A percentile compares a stretch with the other conserved stretches of the same genome.
Evolutionary conservation across 1,140 invertebrate genomes (phyloP).

Genomic region (Hypothenemus hampei): DNA sequence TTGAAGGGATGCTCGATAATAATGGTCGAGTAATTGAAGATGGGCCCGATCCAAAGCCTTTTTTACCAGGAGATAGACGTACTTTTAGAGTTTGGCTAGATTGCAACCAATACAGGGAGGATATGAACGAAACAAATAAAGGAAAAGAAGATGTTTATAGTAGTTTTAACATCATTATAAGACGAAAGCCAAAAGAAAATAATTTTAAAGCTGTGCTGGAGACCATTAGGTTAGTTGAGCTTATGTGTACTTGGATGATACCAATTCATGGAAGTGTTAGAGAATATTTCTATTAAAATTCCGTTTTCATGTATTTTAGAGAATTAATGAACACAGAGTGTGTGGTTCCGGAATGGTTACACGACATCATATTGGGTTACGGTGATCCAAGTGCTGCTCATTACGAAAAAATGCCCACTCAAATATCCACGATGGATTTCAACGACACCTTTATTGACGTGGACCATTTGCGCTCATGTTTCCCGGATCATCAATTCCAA

Average conservation of each 20-base stretch:
- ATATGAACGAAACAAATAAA: slow-evolving; percentile 78
- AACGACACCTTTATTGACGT: slow-evolving; percentile 96
- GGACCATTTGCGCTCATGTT: slow-evolving; percentile 81
- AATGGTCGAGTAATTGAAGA: slow-evolving; percentile 97
- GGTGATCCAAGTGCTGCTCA: slow-evolving; percentile 94
- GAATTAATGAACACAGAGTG: slow-evolving; percentile 99
- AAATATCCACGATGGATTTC: slow-evolving; percentile 82
- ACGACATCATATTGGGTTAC: slow-evolving; percentile 96
- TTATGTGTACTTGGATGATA: too few relatives aligned
- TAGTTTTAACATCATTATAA: slow-evolving; percentile 94
- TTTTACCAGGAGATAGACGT: slow-evolving; percentile 80
- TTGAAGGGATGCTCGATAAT: slow-evolving; percentile 97
- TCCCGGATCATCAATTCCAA: slow-evolving; percentile 75
- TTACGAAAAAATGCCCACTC: slow-evolving; percentile 81
- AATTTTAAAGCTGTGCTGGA: slow-evolving; percentile 99
- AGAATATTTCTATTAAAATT: not conserved
- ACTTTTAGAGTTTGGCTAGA: slow-evolving; percentile 94
- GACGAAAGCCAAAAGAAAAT: slow-evolving; percentile 98
- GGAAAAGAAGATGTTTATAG: slow-evolving; percentile 61
- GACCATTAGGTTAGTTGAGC: slow-evolving; percentile 84
- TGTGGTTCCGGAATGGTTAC: slow-evolving; percentile 97
- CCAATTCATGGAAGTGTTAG: slow-evolving; percentile 83
- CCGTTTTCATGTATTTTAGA: not conserved
- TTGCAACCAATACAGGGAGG: slow-evolving; percentile 91
- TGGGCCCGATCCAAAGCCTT: slow-evolving; percentile 83